phyloP scores from a whole-genome alignment of 2,113 vertebrate species.

The Corydoras maculifer region DNA sequence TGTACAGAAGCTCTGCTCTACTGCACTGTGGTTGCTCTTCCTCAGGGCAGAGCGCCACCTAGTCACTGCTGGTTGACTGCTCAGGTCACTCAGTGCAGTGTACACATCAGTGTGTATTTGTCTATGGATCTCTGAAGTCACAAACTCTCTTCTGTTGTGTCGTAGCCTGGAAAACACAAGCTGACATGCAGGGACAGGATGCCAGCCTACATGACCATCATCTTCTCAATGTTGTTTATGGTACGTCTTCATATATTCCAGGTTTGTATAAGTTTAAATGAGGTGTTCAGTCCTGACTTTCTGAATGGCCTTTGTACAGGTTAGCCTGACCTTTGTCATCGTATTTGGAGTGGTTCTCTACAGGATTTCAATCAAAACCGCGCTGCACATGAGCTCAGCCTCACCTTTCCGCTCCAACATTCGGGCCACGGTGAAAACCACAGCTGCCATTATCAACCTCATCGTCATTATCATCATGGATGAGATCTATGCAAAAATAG shows the following conservation, averaged over 20 bases:
- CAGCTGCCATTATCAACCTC: slow-evolving; percentile 89
- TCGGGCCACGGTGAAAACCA: slow-evolving; percentile 86
- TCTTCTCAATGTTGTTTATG: slow-evolving; percentile 83
- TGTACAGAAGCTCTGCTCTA: slow-evolving; percentile 11
- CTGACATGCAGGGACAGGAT: slow-evolving; percentile 88
- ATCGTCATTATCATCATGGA: slow-evolving; percentile 94
- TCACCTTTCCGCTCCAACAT: slow-evolving; percentile 75
- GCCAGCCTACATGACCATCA: slow-evolving; percentile 81
- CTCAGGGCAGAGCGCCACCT: neutral
- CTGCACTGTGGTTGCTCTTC: neutral
- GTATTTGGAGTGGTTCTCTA: slow-evolving; percentile 94
- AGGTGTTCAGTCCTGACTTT: neutral
- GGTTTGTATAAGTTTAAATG: neutral
- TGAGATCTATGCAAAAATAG: slow-evolving; percentile 83
- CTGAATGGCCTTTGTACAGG: slow-evolving; percentile 55
- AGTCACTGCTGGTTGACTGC: slow-evolving; percentile 7
- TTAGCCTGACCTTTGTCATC: slow-evolving; percentile 80
- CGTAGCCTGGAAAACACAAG: slow-evolving; percentile 81
- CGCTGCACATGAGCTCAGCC: slow-evolving; percentile 80
- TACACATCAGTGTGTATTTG: slow-evolving; percentile 7
- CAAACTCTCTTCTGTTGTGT: slow-evolving; percentile 27
- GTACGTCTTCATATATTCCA: slow-evolving; percentile 60
- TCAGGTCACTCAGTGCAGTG: neutral
- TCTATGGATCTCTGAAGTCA: slow-evolving; percentile 8
- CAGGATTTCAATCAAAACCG: slow-evolving; percentile 85